Percentiles rank a stretch among this genome's conserved stretches.
Conservation (phyloP, 2,113 vertebrate species). For the Oryzias celebensis region DNA sequence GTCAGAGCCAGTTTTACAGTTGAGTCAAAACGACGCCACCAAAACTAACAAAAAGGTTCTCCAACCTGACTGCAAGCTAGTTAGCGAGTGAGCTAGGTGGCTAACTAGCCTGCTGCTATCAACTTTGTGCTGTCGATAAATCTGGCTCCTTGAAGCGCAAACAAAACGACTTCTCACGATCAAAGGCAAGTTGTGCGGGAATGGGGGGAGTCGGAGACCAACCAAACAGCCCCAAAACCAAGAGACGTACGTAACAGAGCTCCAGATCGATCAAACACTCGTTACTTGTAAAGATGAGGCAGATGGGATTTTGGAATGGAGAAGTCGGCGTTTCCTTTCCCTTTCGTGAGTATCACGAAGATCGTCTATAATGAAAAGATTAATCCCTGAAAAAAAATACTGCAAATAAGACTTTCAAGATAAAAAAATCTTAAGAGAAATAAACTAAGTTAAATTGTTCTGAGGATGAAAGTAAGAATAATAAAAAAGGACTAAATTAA, state of each 20-base stretch:
- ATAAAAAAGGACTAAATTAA: too few relatives aligned
- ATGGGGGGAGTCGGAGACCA: conserved; percentile 6
- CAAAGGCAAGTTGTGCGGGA: conserved; percentile 14
- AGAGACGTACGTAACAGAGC: conserved; percentile 22
- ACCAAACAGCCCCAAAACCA: conserved; percentile 11
- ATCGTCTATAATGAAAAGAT: conserved; percentile 37
- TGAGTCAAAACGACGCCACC: conserved; percentile 12
- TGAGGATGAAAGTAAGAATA: too few relatives aligned
- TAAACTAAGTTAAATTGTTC: neutral
- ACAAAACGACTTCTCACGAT: conserved; percentile 17
- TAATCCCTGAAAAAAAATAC: neutral
- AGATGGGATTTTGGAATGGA: conserved; percentile 53
- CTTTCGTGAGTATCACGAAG: conserved; percentile 63
- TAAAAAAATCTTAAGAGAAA: neutral
- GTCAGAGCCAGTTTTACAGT: neutral
- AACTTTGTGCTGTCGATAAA: conserved; percentile 62
- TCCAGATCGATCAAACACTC: conserved; percentile 49
- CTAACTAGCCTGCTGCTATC: conserved; percentile 56
- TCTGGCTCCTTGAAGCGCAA: conserved; percentile 39
- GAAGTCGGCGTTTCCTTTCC: conserved; percentile 70
- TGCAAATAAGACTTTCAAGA: neutral
- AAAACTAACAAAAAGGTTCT: conserved; percentile 3
- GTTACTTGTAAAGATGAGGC: conserved; percentile 43
- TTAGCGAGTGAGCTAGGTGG: conserved; percentile 45
- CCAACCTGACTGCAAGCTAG: conserved; percentile 32